Conservation (phyloP, 53 echinoderm and acorn worm genomes). For the Holothuria leucospilota region DNA sequence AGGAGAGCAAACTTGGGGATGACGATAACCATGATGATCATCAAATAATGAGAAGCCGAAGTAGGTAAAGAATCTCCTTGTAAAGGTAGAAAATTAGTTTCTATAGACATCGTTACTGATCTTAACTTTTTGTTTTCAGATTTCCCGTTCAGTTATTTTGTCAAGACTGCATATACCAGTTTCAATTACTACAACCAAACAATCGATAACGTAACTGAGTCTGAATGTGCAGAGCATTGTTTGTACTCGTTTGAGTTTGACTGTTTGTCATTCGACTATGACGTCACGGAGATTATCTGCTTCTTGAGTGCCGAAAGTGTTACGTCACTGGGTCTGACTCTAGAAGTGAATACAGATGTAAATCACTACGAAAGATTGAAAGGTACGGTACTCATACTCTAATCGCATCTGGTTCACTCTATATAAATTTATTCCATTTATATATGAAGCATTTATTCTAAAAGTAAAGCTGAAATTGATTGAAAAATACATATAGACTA, state of each 20-base stretch:
- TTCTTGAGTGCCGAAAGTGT: constrained; percentile 54
- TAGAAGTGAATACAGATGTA: constrained; percentile 60
- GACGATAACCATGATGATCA: no score
- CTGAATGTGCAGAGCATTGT: constrained; percentile 69
- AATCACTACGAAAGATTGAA: constrained; percentile 71
- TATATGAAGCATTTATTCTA: no score
- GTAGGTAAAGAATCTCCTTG: no score
- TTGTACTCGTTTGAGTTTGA: constrained; percentile 57
- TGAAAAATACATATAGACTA: no score
- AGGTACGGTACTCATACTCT: constrained; percentile 40
- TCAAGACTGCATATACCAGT: constrained; percentile 52
- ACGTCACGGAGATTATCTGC: constrained; percentile 48
- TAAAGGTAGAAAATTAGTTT: no score
- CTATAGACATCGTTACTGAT: no score
- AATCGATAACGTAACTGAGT: constrained; percentile 54
- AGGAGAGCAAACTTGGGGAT: no score
- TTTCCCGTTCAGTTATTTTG: constrained; percentile 85
- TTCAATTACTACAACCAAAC: constrained; percentile 58
- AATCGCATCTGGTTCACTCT: no score
- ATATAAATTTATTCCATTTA: no score
- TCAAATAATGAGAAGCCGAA: no score
- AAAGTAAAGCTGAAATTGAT: no score
- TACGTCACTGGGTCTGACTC: constrained; percentile 33
- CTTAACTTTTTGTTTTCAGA: constrained; percentile 44
- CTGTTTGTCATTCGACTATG: constrained; percentile 74